phyloP scores from a whole-genome alignment of 2,888 invertebrate species.

The Morpho deidamia region DNA sequence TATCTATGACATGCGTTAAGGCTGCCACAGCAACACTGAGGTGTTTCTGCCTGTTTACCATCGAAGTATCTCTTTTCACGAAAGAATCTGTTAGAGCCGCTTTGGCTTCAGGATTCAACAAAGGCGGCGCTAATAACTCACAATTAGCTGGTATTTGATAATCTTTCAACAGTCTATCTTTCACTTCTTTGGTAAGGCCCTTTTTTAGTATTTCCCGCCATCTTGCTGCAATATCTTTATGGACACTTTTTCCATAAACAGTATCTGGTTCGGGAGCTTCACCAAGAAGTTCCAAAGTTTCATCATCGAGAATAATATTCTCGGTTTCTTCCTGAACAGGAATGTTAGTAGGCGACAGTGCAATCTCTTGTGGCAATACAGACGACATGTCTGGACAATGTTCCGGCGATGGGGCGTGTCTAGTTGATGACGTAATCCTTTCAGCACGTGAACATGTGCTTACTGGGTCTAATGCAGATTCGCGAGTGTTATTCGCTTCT shows the following conservation, averaged over 20 bases:
- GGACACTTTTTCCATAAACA: not conserved
- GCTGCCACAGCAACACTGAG: not conserved
- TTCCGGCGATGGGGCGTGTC: too few relatives aligned
- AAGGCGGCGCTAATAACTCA: not conserved
- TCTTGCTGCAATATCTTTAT: not conserved
- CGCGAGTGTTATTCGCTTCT: too few relatives aligned
- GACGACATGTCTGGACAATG: too few relatives aligned
- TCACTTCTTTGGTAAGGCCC: not conserved
- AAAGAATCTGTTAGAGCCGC: not conserved
- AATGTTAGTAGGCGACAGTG: too few relatives aligned
- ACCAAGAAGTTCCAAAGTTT: slow-evolving; percentile 4
- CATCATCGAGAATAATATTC: too few relatives aligned
- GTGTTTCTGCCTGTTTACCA: not conserved
- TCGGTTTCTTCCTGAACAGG: too few relatives aligned
- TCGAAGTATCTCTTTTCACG: not conserved
- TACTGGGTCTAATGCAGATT: too few relatives aligned
- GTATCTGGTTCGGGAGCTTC: not conserved
- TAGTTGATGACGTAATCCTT: too few relatives aligned
- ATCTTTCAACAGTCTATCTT: not conserved
- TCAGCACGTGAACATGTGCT: too few relatives aligned
- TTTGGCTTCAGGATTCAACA: not conserved
- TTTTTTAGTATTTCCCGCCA: not conserved
- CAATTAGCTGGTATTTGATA: not conserved
- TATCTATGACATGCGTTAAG: not conserved
- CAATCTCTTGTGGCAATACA: too few relatives aligned